Evolutionary conservation across 2,113 vertebrate species (phyloP), one percentile per base, ranked within the genome.

Genomic region (Bombycilla garrulus): DNA sequence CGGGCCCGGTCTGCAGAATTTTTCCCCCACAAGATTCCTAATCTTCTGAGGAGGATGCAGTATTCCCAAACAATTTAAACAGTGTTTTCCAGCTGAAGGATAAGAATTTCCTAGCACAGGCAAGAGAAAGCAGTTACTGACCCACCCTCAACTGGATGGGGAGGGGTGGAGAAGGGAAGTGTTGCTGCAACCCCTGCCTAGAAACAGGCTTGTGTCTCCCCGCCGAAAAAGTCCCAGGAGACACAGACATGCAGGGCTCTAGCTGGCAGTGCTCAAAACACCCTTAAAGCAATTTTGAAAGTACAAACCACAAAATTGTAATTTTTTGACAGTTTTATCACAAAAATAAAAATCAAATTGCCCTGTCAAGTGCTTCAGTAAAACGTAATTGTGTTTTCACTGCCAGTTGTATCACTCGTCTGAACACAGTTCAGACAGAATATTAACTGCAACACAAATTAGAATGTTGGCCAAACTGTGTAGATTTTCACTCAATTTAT

Each of bases 81-180:
- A 60, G 33, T 10, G 2, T 83, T 92, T 90, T 81, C 77, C 51
- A 78, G 10, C 61, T 2, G 36, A 50, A 51, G 70, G 47, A 8
- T 64, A 45, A 77, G 23, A 38, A 47, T 88, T 85, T 78, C 60
- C 64, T 33, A 47, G 53, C 33, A 4, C 5, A 74, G 89, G 54
- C 48, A 69, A 45, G 72, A 89, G 48, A 91, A 84, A 45, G 45
- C 93, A 90, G 92, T 95, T 96, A 71, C 69, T 48, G 80, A 83
- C 65, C 86, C 90, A 94, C 90, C 92, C 82, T 96, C 69, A 93
- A 57, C 80, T 79, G 88, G 86, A 78, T 57, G 10, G 69, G 85
- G 90, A 96, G 88, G 90, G 64, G 67, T 79, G 58, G 60, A 67
- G 88, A 47, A 64, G 82, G 72, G 65, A 95, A 88, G 69, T 74